Conservation (phyloP, 2,113 vertebrate species). For the Mungos mungo region DNA sequence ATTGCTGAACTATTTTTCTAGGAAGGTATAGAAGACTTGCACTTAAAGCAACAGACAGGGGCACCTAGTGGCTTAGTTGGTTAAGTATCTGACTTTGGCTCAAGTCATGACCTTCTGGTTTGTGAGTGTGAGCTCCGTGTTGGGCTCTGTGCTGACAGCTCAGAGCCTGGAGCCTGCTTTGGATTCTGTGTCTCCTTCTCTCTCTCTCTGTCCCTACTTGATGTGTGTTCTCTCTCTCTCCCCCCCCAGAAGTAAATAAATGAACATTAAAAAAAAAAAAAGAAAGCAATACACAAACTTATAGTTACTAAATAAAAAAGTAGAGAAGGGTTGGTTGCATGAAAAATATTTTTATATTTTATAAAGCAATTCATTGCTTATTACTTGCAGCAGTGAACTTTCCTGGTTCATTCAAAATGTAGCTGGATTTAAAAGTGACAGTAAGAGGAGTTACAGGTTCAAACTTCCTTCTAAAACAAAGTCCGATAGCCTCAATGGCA, state of each 20-base stretch:
- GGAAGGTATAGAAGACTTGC: neutral
- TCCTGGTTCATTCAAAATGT: conserved; percentile 11
- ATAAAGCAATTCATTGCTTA: neutral
- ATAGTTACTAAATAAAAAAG: neutral
- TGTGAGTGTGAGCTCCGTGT: too few relatives aligned
- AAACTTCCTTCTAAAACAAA: neutral
- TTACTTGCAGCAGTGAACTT: neutral
- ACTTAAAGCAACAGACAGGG: neutral
- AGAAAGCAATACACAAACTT: neutral
- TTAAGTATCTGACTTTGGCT: neutral
- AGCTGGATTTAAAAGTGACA: conserved; percentile 20
- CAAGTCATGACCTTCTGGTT: neutral
- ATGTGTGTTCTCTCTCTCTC: neutral
- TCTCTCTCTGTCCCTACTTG: neutral
- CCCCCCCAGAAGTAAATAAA: neutral
- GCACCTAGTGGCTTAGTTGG: neutral
- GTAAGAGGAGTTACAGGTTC: neutral
- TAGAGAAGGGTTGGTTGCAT: neutral
- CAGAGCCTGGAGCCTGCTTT: neutral
- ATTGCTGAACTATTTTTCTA: neutral
- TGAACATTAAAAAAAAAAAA: neutral
- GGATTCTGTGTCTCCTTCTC: neutral
- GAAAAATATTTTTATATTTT: conserved; percentile 8
- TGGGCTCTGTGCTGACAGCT: neutral
- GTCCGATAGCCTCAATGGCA: neutral